These are phyloP conservation scores for Aurelia sp. DNA, from an alignment of 30 jellyfish, hydroid and myxozoan species.

Conservation along the genomic window DNA sequence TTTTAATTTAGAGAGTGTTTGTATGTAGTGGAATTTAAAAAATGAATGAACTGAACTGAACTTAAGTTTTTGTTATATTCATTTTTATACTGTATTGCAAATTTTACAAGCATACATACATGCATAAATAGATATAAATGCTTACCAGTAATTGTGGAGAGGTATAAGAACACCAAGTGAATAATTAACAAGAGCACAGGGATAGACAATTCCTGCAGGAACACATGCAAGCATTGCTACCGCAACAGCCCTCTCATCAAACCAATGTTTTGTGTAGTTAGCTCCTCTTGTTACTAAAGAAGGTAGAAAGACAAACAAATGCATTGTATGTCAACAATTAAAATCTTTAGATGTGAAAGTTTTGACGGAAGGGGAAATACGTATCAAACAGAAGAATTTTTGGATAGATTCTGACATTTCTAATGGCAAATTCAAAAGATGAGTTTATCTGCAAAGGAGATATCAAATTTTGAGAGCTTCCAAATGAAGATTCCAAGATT, in stretches of 20 bases:
- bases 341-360: not conserved
- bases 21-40: no score
- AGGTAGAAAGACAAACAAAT: no score
- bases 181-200: constrained; percentile 80
- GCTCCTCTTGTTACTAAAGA: constrained; percentile 57
- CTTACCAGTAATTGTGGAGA: constrained; percentile 89
- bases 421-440: no score
- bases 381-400: not conserved
- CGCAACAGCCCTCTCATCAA: constrained; percentile 86
- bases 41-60: no score
- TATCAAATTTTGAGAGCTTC: no score
- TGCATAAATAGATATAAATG: not conserved
- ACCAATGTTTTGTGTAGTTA: constrained; percentile 87
- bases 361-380: not conserved
- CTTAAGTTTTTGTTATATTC: no score
- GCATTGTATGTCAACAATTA: not conserved
- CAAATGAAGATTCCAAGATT: no score
- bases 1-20: no score
- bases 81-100: no score
- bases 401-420: not conserved
- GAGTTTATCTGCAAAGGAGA: no score
- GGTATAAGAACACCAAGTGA: constrained; percentile 84
- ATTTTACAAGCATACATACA: no score
- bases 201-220: constrained; percentile 82
- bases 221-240: constrained; percentile 82